Conservation (phyloP, 2,888 invertebrate species). For the Hirtodrosophila cameraria region DNA sequence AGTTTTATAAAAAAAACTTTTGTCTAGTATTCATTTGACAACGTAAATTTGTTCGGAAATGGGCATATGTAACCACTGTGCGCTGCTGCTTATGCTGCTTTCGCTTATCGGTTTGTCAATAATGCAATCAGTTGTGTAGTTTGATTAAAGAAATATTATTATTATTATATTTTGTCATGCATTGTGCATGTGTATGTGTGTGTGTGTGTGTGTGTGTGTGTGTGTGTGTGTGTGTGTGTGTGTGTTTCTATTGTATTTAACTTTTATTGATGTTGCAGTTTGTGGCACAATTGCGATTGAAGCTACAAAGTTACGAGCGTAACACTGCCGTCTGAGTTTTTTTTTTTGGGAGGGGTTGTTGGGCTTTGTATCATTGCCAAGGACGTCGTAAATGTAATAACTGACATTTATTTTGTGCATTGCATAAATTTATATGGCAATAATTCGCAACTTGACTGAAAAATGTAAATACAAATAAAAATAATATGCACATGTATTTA, state of each 20-base stretch:
- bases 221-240: conserved; percentile 4
- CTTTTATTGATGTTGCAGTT: conserved; percentile 49
- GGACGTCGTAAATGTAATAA: conserved; percentile 16
- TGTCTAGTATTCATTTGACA: too few species aligned
- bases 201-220: conserved; percentile 1
- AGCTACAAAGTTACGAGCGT: conserved; percentile 2
- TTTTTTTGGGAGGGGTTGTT: too few species aligned
- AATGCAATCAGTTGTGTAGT: conserved; percentile 64
- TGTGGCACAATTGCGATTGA: conserved; percentile 37
- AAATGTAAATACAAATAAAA: conserved; percentile 8
- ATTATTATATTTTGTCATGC: conserved; percentile 42
- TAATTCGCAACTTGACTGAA: conserved; percentile 3
- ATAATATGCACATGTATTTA: too few species aligned
- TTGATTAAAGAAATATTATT: conserved; percentile 60
- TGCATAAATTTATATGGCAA: conserved; percentile 12
- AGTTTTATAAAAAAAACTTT: too few species aligned
- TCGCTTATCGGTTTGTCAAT: conserved; percentile 58
- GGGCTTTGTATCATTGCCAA: conserved; percentile 19
- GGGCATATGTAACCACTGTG: conserved; percentile 42
- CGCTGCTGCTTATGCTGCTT: conserved; percentile 12
- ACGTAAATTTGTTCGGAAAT: neutral
- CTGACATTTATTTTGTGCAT: conserved; percentile 1
- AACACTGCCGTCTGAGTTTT: neutral
- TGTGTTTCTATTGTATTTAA: conserved; percentile 39
- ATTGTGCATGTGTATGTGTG: conserved; percentile 10